Evolutionary conservation across 2,888 invertebrate genomes (phyloP).

Genomic region (Ochropacha duplaris): DNA sequence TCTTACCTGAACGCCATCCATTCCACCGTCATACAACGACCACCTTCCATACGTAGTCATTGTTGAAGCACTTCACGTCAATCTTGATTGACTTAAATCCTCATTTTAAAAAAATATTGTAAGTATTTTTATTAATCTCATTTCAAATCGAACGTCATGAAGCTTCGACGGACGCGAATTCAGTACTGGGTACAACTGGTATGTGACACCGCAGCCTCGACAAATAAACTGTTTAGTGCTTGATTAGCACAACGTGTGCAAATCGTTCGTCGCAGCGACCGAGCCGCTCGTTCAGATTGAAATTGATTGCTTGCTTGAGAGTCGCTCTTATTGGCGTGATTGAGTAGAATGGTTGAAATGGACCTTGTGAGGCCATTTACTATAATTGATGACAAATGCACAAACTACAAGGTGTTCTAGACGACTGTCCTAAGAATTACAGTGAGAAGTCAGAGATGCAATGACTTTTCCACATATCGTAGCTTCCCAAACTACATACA

Average conservation of each 20-base stretch:
- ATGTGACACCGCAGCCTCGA: conserved; percentile 57
- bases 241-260: conserved; percentile 79
- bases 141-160: conserved; percentile 26
- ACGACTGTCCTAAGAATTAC: conserved; percentile 14
- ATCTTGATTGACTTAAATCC: conserved; percentile 13
- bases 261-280: conserved; percentile 53
- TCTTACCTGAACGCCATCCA: conserved; percentile 69
- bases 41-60: conserved; percentile 69
- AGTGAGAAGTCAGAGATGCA: conserved; percentile 24
- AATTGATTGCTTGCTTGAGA: conserved; percentile 66
- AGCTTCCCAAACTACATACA: not conserved
- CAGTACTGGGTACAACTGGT: conserved; percentile 39
- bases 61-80: conserved; percentile 25
- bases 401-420: conserved; percentile 29
- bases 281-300: conserved; percentile 55
- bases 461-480: not conserved
- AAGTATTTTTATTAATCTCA: not conserved
- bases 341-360: conserved; percentile 69
- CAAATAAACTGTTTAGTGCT: conserved; percentile 74
- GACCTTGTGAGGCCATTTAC: conserved; percentile 61
- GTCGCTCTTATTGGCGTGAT: conserved; percentile 70
- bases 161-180: conserved; percentile 43
- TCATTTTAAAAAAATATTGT: not conserved
- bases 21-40: conserved; percentile 64
- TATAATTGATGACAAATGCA: conserved; percentile 39